A percentile compares a stretch with the other conserved stretches of the same genome.
phyloP scores from a whole-genome alignment of 2,888 invertebrate species.

The Hylaea fasciaria region DNA sequence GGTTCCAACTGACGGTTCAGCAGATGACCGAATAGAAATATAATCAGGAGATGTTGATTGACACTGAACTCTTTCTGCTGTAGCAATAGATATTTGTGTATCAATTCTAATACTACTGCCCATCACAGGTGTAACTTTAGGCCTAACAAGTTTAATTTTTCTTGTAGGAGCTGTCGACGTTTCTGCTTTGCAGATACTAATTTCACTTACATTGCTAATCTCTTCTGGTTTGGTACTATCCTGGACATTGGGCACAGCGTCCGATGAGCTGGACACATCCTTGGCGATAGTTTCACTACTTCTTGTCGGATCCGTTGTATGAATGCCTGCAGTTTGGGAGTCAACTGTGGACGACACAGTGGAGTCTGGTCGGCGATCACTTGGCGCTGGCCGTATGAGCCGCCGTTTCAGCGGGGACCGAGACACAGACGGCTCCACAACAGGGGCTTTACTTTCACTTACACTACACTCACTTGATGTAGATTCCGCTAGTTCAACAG shows the following conservation, averaged over 20 bases:
- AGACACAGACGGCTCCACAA: conserved; percentile 54
- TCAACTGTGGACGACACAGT: conserved; percentile 80
- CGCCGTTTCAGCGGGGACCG: conserved; percentile 70
- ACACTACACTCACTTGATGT: conserved; percentile 79
- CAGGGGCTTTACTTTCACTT: conserved; percentile 63
- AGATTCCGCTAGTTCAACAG: conserved; percentile 79
- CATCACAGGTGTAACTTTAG: conserved; percentile 63
- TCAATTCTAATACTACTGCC: conserved; percentile 53
- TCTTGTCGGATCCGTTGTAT: conserved; percentile 57
- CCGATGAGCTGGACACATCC: conserved; percentile 81
- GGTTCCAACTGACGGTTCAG: conserved; percentile 46
- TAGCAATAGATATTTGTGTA: conserved; percentile 44
- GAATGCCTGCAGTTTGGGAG: conserved; percentile 60
- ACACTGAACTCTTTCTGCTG: conserved; percentile 62
- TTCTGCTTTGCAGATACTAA: conserved; percentile 82
- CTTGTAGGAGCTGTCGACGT: conserved; percentile 74
- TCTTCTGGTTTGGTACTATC: conserved; percentile 75
- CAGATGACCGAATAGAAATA: conserved; percentile 39
- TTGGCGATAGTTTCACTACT: conserved; percentile 68
- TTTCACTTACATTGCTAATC: conserved; percentile 78
- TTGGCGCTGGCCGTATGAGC: conserved; percentile 72
- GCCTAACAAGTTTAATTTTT: conserved; percentile 80
- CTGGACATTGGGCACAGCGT: conserved; percentile 69
- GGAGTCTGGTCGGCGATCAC: conserved; percentile 75
- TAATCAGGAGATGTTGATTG: conserved; percentile 71